Evolutionary conservation across 23 tunicate species (phyloP).

Genomic region (Trididemnum clinides): DNA sequence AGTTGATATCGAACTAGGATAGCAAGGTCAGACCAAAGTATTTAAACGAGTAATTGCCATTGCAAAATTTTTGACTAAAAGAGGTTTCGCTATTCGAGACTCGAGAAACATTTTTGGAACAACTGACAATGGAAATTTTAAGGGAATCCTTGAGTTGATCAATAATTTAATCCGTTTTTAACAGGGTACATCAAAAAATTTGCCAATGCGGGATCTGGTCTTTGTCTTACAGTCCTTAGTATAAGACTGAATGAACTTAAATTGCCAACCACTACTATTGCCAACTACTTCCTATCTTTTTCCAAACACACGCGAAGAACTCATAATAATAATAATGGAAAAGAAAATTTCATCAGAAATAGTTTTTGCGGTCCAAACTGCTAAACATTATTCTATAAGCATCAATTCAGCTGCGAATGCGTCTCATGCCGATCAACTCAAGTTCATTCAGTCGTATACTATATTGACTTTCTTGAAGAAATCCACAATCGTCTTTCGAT

Average conservation of each 20-base stretch:
- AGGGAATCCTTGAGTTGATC: background rate
- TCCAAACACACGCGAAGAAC: no score
- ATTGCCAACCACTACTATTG: no score
- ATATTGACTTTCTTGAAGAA: background rate
- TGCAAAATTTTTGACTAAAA: background rate
- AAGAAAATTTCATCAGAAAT: background rate
- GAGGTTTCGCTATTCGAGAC: background rate
- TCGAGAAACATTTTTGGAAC: background rate
- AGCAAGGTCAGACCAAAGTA: no score
- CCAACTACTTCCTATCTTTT: no score
- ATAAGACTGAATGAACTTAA: no score
- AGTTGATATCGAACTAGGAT: no score
- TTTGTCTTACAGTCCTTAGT: no score
- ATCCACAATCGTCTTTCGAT: background rate
- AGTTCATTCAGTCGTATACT: background rate
- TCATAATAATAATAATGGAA: no score
- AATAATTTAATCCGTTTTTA: background rate
- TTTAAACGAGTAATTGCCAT: background rate
- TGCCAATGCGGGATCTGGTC: background rate
- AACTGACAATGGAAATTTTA: background rate
- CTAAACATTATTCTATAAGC: background rate
- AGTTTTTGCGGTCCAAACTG: no score
- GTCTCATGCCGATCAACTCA: background rate
- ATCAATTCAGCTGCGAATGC: background rate
- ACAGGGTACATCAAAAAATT: background rate